Evolutionary conservation across 2,797 vertebrate genomes (phyloP).

Genomic region (Sebastes goodei): DNA sequence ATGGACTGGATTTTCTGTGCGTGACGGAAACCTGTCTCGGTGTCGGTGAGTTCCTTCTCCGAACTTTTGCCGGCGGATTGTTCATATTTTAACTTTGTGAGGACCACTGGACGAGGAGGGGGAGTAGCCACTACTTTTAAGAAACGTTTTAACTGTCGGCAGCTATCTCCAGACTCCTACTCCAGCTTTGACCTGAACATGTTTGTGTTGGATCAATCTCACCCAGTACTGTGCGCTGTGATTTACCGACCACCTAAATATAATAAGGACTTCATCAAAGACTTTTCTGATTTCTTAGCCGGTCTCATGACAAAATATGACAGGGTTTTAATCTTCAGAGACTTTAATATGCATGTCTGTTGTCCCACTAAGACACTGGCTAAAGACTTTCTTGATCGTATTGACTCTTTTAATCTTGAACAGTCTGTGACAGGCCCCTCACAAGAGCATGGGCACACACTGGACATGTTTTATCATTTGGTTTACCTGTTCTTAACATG

Average conservation of each 20-base stretch:
- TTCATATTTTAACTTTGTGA: background rate
- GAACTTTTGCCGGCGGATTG: background rate
- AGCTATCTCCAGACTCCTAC: background rate
- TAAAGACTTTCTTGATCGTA: no score
- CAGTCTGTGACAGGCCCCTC: no score
- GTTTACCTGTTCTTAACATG: no score
- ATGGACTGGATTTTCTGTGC: background rate
- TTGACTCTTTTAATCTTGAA: no score
- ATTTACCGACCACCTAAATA: background rate
- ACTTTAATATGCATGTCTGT: no score
- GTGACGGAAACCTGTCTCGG: no score
- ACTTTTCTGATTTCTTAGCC: background rate
- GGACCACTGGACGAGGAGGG: background rate
- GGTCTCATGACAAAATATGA: background rate
- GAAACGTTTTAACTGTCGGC: background rate
- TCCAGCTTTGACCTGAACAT: no score
- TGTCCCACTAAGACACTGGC: no score
- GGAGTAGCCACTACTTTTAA: background rate
- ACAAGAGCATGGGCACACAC: no score
- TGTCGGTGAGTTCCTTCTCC: background rate
- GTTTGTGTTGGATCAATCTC: background rate
- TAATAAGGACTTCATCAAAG: background rate
- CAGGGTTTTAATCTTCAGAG: no score
- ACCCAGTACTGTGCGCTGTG: background rate
- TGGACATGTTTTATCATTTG: no score